phyloP scores from a whole-genome alignment of 2,888 invertebrate species.

The Ormyrus labotus region DNA sequence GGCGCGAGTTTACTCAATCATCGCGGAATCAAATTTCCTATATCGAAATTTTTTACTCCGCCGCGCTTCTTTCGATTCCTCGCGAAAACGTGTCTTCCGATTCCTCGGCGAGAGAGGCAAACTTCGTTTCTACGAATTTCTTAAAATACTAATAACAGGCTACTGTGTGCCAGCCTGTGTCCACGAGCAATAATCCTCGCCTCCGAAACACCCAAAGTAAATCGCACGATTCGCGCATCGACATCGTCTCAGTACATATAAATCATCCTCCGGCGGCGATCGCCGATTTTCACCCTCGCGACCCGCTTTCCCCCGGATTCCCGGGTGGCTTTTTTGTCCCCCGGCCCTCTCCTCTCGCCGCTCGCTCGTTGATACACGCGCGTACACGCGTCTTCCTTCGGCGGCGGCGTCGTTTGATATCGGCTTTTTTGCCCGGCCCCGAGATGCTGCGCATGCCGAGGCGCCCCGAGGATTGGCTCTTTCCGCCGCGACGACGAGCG shows the following conservation, averaged over 20 bases:
- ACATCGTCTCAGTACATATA: background rate
- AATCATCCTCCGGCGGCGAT: conserved; percentile 16
- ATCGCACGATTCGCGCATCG: background rate
- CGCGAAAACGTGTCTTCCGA: background rate
- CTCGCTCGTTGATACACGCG: background rate
- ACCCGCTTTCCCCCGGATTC: conserved; percentile 20
- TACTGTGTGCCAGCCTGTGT: background rate
- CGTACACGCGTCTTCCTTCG: background rate
- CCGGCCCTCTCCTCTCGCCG: background rate
- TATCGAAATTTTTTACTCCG: background rate
- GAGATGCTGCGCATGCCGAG: conserved; percentile 68
- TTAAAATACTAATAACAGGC: background rate
- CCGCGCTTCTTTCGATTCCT: background rate
- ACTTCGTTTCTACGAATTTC: background rate
- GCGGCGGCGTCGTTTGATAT: conserved; percentile 70
- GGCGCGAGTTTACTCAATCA: conserved; percentile 2
- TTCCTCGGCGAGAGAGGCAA: background rate
- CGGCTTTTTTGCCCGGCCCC: conserved; percentile 64
- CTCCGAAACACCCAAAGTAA: background rate
- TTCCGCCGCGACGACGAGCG: conserved; percentile 20
- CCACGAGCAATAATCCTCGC: background rate
- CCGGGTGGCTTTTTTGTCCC: background rate
- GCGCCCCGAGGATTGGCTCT: conserved; percentile 37
- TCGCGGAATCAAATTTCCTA: conserved; percentile 9
- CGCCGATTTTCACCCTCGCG: conserved; percentile 39